Conservation (phyloP, 2,113 vertebrate genomes). For the Empidonax alnorum region DNA sequence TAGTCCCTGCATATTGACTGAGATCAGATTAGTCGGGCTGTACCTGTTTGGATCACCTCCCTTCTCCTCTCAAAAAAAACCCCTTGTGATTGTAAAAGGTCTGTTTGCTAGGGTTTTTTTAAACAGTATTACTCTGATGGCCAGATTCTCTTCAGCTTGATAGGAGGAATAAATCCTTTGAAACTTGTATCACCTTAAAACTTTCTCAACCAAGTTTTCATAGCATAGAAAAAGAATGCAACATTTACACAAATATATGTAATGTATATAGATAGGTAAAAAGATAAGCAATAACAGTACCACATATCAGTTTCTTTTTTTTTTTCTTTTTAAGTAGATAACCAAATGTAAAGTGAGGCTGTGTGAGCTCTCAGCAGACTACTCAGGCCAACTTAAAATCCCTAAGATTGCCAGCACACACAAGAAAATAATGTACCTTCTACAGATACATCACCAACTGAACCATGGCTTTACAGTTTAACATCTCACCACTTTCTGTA, state of each 20-base stretch:
- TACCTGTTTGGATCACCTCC: neutral
- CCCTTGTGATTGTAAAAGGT: neutral
- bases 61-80: neutral
- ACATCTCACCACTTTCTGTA: neutral
- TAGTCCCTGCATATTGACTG: neutral
- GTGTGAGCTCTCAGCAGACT: neutral
- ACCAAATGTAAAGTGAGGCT: neutral
- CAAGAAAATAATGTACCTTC: neutral
- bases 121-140: neutral
- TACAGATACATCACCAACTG: neutral
- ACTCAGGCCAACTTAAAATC: neutral
- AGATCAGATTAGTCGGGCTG: neutral
- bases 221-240: neutral
- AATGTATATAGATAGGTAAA: neutral
- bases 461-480: neutral
- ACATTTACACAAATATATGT: neutral
- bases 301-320: neutral
- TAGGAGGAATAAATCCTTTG: neutral
- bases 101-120: neutral
- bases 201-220: neutral
- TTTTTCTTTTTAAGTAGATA: neutral
- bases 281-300: neutral
- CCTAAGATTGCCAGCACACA: neutral
- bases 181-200: neutral
- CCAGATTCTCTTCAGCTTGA: neutral